Conservation (phyloP, 2,113 vertebrate genomes). For the Tautogolabrus adspersus region DNA sequence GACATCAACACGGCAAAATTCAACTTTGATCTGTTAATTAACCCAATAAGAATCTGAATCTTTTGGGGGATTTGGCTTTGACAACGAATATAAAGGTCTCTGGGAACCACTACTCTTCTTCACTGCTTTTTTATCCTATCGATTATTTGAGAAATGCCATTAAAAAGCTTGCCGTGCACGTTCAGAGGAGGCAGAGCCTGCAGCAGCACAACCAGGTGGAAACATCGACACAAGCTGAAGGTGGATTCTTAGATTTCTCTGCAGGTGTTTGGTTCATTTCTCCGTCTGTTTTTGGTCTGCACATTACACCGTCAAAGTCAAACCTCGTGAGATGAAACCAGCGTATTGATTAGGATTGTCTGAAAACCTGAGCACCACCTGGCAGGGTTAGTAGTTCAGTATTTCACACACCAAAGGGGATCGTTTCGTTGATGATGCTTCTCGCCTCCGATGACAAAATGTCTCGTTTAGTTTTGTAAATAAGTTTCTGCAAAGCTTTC, state of each 20-base stretch:
- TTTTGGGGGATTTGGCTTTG: too few species aligned
- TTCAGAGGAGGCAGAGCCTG: background rate
- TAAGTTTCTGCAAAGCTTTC: background rate
- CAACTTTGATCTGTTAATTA: too few species aligned
- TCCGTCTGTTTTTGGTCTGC: background rate
- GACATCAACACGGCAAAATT: too few species aligned
- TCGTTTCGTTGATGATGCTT: background rate
- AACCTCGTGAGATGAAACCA: constrained; percentile 14
- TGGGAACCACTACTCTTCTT: too few species aligned
- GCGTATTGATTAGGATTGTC: background rate
- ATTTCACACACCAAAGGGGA: constrained; percentile 68
- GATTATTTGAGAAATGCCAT: too few species aligned
- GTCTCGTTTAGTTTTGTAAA: background rate
- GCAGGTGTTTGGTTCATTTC: background rate
- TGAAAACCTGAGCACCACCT: background rate
- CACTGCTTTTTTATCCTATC: too few species aligned
- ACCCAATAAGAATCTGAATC: too few species aligned
- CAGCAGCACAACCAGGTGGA: too few species aligned
- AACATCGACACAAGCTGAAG: too few species aligned
- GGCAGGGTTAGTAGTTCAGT: constrained; percentile 44
- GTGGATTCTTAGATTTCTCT: background rate
- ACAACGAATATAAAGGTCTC: too few species aligned
- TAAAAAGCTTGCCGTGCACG: too few species aligned
- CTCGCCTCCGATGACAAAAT: background rate
- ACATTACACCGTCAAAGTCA: background rate